Percentiles rank a stretch among this genome's conserved stretches.
Conservation (phyloP, 2,888 invertebrate species). For the Leucozona laternaria region DNA sequence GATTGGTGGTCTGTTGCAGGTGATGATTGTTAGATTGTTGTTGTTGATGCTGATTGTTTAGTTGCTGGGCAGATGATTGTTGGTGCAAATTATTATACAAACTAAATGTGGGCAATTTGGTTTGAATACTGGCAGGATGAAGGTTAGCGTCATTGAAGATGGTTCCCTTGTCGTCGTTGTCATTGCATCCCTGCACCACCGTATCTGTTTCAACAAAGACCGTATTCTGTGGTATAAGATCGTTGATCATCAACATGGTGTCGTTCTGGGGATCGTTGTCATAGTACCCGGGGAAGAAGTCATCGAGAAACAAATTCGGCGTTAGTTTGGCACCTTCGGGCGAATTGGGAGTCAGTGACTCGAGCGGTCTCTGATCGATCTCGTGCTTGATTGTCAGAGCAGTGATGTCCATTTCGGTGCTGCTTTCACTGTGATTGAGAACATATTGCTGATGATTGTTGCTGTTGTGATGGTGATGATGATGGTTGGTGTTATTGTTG, state of each 20-base stretch:
- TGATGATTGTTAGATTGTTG: conserved; percentile 53
- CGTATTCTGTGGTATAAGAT: conserved; percentile 33
- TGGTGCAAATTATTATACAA: conserved; percentile 39
- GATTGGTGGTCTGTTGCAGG: conserved; percentile 66
- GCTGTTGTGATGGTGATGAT: conserved; percentile 50
- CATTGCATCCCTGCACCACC: conserved; percentile 45
- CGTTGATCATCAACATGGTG: conserved; percentile 27
- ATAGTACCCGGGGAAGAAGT: conserved; percentile 11
- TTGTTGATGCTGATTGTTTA: conserved; percentile 70
- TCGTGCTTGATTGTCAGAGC: conserved; percentile 63
- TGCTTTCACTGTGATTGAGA: conserved; percentile 55
- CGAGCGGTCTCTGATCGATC: conserved; percentile 52
- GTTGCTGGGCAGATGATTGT: conserved; percentile 51
- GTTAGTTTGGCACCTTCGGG: conserved; percentile 89
- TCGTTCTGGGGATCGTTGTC: conserved; percentile 32
- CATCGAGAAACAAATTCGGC: conserved; percentile 30
- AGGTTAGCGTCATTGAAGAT: conserved; percentile 82
- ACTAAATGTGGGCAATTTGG: conserved; percentile 65
- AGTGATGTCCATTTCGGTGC: conserved; percentile 51
- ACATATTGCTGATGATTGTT: conserved; percentile 64
- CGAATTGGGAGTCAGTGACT: conserved; percentile 87
- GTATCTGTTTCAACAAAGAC: conserved; percentile 29
- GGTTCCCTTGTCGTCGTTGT: conserved; percentile 79
- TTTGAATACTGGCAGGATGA: conserved; percentile 81
- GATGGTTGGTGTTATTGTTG: conserved; percentile 76